Conservation (phyloP, 1,140 invertebrate genomes). For the Brachionus rotundiformis region DNA sequence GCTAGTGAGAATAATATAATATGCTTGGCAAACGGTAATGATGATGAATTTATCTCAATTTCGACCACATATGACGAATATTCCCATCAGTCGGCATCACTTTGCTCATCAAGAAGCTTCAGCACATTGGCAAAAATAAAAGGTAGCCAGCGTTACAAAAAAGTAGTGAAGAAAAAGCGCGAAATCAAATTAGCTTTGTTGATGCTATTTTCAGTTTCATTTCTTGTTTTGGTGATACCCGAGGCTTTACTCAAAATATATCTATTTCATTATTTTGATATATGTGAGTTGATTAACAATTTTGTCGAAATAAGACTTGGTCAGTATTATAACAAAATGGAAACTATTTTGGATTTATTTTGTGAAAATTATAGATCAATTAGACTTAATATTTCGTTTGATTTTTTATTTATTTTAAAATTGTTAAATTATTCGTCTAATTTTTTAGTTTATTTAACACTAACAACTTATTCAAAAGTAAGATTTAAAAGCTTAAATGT, state of each 20-base stretch:
- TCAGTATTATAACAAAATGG: neutral
- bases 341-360: constrained; percentile 21
- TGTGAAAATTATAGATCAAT: constrained; percentile 1
- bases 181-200: constrained; percentile 36
- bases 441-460: constrained; percentile 39
- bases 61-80: constrained; percentile 29
- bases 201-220: constrained; percentile 36
- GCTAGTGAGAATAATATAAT: neutral
- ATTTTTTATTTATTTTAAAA: constrained; percentile 36
- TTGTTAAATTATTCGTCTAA: constrained; percentile 37
- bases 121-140: neutral
- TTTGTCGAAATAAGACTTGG: neutral
- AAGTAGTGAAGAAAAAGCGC: constrained; percentile 11
- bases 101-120: constrained; percentile 2
- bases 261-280: constrained; percentile 41
- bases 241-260: constrained; percentile 34
- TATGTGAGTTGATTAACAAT: neutral
- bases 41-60: constrained; percentile 36
- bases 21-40: constrained; percentile 4
- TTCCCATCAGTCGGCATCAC: neutral
- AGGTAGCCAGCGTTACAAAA: constrained; percentile 3
- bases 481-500: constrained; percentile 19
- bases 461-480: constrained; percentile 22
- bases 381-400: constrained; percentile 20
- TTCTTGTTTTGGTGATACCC: constrained; percentile 26